Conservation (phyloP, 2,888 invertebrate species). For the Bedellia somnulentella region DNA sequence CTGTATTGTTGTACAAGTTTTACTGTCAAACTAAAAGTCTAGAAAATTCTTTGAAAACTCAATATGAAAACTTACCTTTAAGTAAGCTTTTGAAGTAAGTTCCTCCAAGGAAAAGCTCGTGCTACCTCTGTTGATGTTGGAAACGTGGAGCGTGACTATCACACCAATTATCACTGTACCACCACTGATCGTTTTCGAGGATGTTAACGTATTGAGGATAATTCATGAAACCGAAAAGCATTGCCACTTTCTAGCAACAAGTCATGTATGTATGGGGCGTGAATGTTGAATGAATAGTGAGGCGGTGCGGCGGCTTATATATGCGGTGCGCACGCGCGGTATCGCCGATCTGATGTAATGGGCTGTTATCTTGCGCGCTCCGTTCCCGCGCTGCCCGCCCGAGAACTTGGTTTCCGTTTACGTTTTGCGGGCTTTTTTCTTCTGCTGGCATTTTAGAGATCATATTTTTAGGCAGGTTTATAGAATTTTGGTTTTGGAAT, state of each 20-base stretch:
- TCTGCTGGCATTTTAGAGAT: too few relatives aligned
- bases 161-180: slow-evolving; percentile 56
- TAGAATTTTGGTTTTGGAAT: too few relatives aligned
- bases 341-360: slow-evolving; percentile 39
- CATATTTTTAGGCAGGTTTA: too few relatives aligned
- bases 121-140: slow-evolving; percentile 50
- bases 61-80: too few relatives aligned
- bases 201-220: slow-evolving; percentile 28
- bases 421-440: too few relatives aligned
- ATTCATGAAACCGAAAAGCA: slow-evolving; percentile 45
- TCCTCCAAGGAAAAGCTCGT: too few relatives aligned
- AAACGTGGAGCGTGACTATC: slow-evolving; percentile 49
- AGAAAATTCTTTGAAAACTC: too few relatives aligned
- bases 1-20: too few relatives aligned
- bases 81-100: too few relatives aligned
- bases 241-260: slow-evolving; percentile 51
- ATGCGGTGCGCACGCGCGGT: slow-evolving; percentile 30
- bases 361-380: slow-evolving; percentile 36
- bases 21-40: too few relatives aligned
- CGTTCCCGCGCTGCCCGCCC: slow-evolving; percentile 7
- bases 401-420: too few relatives aligned
- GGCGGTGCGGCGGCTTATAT: slow-evolving; percentile 25
- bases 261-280: slow-evolving; percentile 39
- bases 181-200: slow-evolving; percentile 47
- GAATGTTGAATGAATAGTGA: slow-evolving; percentile 36